Evolutionary conservation across 1,140 invertebrate genomes (phyloP).

Genomic region (Teleogryllus occipitalis): DNA sequence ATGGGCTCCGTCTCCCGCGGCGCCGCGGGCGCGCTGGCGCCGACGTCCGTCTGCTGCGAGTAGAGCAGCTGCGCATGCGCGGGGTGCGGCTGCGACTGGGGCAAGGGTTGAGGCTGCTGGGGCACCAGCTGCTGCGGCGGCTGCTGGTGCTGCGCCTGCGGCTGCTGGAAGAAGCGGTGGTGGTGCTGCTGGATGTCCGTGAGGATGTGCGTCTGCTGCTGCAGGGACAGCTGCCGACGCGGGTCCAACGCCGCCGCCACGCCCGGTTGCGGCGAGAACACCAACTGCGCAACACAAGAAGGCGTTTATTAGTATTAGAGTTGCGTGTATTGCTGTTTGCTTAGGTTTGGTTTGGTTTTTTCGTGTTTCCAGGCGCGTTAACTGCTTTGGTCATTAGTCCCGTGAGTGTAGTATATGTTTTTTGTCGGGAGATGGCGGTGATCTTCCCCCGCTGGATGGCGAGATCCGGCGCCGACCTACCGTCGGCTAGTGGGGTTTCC

Average conservation of each 20-base stretch:
- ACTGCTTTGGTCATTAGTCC: too few relatives aligned
- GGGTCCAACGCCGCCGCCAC: not conserved
- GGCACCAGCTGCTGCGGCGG: not conserved
- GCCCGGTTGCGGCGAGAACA: not conserved
- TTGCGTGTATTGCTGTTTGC: too few relatives aligned
- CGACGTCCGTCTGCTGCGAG: not conserved
- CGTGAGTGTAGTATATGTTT: too few relatives aligned
- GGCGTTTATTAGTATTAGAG: not conserved
- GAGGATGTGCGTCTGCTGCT: conserved; percentile 11
- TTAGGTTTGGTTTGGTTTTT: too few relatives aligned
- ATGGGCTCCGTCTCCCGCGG: conserved; percentile 27
- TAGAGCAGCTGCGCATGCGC: not conserved
- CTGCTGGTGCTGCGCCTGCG: not conserved
- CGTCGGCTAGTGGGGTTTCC: too few relatives aligned
- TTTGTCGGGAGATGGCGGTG: too few relatives aligned
- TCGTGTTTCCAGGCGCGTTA: too few relatives aligned
- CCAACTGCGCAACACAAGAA: not conserved
- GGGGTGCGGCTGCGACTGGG: not conserved
- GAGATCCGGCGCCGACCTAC: too few relatives aligned
- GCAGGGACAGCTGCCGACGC: conserved; percentile 7
- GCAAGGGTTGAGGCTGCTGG: not conserved
- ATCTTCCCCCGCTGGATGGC: too few relatives aligned
- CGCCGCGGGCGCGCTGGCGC: not conserved
- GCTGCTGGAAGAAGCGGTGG: conserved; percentile 5
- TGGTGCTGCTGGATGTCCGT: conserved; percentile 17